Evolutionary conservation across 2,797 vertebrate genomes (phyloP).

Genomic region (Bradypodion ventrale): DNA sequence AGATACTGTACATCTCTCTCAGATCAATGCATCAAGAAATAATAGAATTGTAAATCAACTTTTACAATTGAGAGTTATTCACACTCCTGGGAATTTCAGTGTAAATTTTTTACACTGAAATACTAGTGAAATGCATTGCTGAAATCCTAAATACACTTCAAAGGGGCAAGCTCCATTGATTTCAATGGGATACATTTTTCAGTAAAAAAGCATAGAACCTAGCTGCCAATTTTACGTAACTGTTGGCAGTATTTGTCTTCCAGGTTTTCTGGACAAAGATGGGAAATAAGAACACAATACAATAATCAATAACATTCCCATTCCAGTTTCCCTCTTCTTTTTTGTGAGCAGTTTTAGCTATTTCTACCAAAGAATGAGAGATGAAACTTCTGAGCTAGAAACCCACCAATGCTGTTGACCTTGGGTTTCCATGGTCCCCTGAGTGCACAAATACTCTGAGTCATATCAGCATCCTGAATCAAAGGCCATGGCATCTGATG

Average conservation of each 20-base stretch:
- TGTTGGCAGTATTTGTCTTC: neutral
- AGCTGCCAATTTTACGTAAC: neutral
- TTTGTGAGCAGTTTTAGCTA: neutral
- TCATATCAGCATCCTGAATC: neutral
- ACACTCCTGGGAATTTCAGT: neutral
- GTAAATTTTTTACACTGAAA: neutral
- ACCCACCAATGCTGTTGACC: neutral
- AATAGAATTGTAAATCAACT: neutral
- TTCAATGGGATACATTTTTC: neutral
- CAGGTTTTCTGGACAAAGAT: neutral
- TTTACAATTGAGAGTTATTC: neutral
- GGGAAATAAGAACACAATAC: neutral
- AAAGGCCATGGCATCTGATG: neutral
- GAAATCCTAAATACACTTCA: neutral
- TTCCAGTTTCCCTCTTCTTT: neutral
- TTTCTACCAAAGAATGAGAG: neutral
- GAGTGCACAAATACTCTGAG: fast-evolving
- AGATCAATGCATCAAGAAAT: neutral
- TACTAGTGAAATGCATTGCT: neutral
- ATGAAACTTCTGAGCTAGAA: neutral
- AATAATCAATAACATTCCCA: neutral
- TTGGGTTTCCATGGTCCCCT: neutral
- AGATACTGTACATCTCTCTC: neutral
- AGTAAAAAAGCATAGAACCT: neutral
- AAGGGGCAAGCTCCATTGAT: neutral